Percentiles rank a stretch among this genome's conserved stretches.
phyloP scores from a whole-genome alignment of 2,113 vertebrate genomes.

The zebrafish (Danio rerio) region GRCz12tu NC_133180.1:25386001-25386500 shows the following conservation, averaged over 20 bases:
- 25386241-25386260: background rate
- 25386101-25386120: too few relatives aligned
- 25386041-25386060: too few relatives aligned
- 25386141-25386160: too few relatives aligned
- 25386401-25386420: background rate
- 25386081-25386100: too few relatives aligned
- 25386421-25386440: background rate
- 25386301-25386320: background rate
- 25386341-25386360: background rate
- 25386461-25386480: background rate
- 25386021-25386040: too few relatives aligned
- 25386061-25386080: too few relatives aligned
- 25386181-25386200: background rate
- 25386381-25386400: slow-evolving; percentile 16
- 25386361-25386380: slow-evolving; percentile 17
- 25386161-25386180: background rate
- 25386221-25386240: background rate
- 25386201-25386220: background rate
- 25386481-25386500: background rate
- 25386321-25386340: background rate
- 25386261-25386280: background rate
- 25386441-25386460: slow-evolving; percentile 7
- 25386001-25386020: too few relatives aligned
- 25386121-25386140: too few relatives aligned
- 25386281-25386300: background rate